Percentiles rank a stretch among this genome's conserved stretches.
Evolutionary conservation across 2,113 vertebrate species (phyloP).

Genomic region (Nothobranchius furzeri): DNA sequence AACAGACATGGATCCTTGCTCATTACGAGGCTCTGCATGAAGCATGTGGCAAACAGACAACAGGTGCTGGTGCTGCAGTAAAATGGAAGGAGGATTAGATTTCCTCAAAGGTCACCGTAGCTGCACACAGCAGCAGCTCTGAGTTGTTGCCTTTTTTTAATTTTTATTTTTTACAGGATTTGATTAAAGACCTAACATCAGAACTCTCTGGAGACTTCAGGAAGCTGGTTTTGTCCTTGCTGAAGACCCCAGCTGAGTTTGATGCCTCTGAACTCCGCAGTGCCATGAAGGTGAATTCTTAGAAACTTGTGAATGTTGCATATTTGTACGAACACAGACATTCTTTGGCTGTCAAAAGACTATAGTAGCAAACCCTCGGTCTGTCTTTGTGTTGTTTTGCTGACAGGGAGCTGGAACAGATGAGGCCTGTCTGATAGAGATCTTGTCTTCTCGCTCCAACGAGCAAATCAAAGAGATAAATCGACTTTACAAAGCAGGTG

Average conservation of each 20-base stretch:
- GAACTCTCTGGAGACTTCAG: constrained; percentile 97
- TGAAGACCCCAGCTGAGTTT: constrained; percentile 87
- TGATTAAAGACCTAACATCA: constrained; percentile 95
- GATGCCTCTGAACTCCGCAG: constrained; percentile 88
- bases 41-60: constrained; percentile 24
- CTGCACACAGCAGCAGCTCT: background rate
- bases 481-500: constrained; percentile 89
- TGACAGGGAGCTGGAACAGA: constrained; percentile 93
- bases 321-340: too few relatives aligned
- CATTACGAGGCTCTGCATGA: background rate
- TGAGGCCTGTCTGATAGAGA: constrained; percentile 96
- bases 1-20: background rate
- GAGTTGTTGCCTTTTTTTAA: constrained; percentile 12
- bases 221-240: constrained; percentile 88
- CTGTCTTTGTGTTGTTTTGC: constrained; percentile 20
- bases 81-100: constrained; percentile 33
- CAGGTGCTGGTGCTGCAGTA: constrained; percentile 41
- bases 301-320: background rate
- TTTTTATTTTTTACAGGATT: constrained; percentile 82
- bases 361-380: too few relatives aligned
- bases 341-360: too few relatives aligned
- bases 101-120: constrained; percentile 39
- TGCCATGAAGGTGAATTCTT: constrained; percentile 88
- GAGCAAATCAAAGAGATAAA: constrained; percentile 88
- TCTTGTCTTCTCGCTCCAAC: constrained; percentile 92